These are phyloP conservation scores for Eospalax fontanierii DNA, from an alignment of 2,797 vertebrate genomes.

Conservation along the genomic window DNA sequence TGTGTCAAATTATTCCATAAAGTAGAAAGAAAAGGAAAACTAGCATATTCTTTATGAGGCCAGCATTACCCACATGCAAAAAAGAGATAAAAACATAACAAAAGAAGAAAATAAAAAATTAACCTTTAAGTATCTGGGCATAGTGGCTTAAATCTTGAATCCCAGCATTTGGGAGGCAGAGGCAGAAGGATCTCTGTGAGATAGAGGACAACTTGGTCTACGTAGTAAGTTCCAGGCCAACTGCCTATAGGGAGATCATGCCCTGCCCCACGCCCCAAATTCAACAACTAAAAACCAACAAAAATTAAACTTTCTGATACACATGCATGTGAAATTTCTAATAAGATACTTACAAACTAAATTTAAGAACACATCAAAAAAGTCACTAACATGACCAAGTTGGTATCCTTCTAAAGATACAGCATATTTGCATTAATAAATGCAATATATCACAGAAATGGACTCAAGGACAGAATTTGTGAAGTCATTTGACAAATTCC, in stretches of 20 bases:
- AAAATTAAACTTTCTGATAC: neutral
- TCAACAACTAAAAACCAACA: neutral
- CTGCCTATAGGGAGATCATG: too few relatives aligned
- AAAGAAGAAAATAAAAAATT: neutral
- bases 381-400: neutral
- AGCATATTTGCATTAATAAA: neutral
- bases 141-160: too few relatives aligned
- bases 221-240: too few relatives aligned
- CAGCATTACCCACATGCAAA: neutral
- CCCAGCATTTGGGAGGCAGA: too few relatives aligned
- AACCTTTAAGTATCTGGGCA: neutral
- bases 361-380: neutral
- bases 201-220: too few relatives aligned
- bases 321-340: neutral
- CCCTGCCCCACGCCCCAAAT: too few relatives aligned
- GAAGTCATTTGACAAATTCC: neutral
- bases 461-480: neutral
- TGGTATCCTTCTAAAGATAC: neutral
- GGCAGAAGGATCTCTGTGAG: too few relatives aligned
- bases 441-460: neutral
- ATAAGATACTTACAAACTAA: neutral
- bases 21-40: neutral
- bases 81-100: neutral
- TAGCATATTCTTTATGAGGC: neutral
- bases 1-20: neutral